Evolutionary conservation across 2,113 vertebrate species (phyloP).

Genomic region (Phalacrocorax pelagicus): DNA sequence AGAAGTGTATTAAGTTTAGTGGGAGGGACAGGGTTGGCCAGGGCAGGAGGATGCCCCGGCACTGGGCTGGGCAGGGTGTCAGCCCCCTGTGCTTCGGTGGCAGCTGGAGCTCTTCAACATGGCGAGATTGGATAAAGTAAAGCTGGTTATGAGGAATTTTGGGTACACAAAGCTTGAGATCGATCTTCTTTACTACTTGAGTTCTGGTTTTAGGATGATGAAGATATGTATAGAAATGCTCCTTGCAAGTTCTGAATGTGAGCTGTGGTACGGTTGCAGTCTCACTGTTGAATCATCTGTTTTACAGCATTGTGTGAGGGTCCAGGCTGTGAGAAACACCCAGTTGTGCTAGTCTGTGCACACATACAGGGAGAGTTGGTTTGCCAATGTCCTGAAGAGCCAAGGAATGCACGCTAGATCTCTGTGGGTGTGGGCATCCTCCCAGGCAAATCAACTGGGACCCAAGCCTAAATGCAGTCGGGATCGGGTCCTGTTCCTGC

Average conservation of each 20-base stretch:
- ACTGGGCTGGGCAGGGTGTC: background rate
- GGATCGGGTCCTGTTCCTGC: background rate
- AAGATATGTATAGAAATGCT: background rate
- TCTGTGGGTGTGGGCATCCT: background rate
- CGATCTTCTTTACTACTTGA: background rate
- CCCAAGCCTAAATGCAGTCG: background rate
- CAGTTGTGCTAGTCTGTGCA: background rate
- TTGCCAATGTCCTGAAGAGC: background rate
- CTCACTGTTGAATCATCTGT: background rate
- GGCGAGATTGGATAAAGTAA: background rate
- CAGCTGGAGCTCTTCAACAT: background rate
- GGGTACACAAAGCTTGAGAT: background rate
- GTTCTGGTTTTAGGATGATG: background rate
- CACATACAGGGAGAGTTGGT: background rate
- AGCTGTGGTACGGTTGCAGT: rapidly evolving
- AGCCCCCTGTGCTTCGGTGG: background rate
- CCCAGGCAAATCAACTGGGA: background rate
- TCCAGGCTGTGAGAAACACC: background rate
- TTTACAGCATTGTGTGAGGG: background rate
- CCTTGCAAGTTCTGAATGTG: background rate
- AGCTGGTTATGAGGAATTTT: background rate
- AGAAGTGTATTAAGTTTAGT: background rate
- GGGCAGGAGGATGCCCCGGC: background rate
- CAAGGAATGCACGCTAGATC: background rate
- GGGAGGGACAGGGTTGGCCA: background rate